Base-by-base conservation (phyloP, 2,113 vertebrate species). In the Rostratula benghalensis region DNA sequence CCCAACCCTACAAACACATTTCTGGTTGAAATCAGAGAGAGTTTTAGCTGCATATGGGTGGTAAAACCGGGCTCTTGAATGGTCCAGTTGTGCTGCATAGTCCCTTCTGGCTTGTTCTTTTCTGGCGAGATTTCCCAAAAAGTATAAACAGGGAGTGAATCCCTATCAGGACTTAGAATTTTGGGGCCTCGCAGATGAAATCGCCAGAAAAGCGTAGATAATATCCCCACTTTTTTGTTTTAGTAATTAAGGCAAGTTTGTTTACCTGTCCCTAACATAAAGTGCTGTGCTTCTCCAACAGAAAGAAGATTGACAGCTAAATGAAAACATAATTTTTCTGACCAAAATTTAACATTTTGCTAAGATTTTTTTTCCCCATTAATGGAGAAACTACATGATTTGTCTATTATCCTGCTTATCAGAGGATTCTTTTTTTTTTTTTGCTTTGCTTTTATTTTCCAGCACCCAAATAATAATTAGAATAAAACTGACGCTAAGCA, bases 241-340 rank as follows among this genome's bases (percentile, higher is more conserved):
- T 85, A 83, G 75, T 95, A 94, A 96, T 98, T 98, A 98, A 98
- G 97, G 97, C 96, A 96, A 97, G 50, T 94, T 87, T 93, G 73
- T 96, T 96, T 94, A 89, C 71, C 61, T 86, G 70, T 83, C 68
- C 77, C 76, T 83, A 91, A 81, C 79, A 73, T 63, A 83, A 91
- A 90, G 60, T 93, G 81, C 90, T 96, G 59, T 93, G 80, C 77
- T 90, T 95, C 89, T 89, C 84, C 43, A 35, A 54, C 59, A 87
- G 86, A 91, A 97, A 95, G 68, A 45, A 96, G 68, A 87, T 41
- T 0, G 2, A 84, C 68, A 94, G 70, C 80, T 91, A 89, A 90
- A 90, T 69, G 43, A 96, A 97, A 97, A 77, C 46, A 46, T 24
- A 24, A 13, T 68, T 92, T 93, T 81, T 94, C 69, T 93, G 79